These are phyloP conservation scores for Telmatochromis bifrenatus DNA, from an alignment of 2,113 vertebrate genomes.

Conservation along the genomic window DNA sequence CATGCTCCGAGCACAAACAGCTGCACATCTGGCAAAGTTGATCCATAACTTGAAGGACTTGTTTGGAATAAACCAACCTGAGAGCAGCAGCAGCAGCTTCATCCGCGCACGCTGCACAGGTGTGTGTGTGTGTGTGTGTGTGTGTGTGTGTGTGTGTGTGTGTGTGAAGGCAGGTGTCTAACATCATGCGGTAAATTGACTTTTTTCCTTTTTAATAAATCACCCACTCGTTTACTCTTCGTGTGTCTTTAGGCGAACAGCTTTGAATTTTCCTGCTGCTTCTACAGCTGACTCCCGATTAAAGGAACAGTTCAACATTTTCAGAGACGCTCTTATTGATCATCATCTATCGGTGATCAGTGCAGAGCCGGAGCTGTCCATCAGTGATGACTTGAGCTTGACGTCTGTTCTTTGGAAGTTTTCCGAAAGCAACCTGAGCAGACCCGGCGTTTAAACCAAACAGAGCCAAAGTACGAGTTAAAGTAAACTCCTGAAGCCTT, in stretches of 20 bases:
- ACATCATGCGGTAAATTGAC: background rate
- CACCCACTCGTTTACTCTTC: background rate
- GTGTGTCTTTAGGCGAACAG: background rate
- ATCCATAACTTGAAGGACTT: conserved; percentile 72
- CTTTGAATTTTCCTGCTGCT: background rate
- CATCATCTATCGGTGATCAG: background rate
- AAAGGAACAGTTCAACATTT: background rate
- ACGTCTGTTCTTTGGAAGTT: background rate
- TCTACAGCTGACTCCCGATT: background rate
- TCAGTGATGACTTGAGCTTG: background rate
- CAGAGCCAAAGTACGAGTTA: background rate
- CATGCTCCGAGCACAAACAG: conserved; percentile 35
- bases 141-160: background rate
- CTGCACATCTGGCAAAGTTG: conserved; percentile 68
- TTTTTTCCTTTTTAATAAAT: background rate
- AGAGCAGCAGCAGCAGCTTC: background rate
- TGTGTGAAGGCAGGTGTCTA: background rate
- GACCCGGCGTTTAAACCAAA: background rate
- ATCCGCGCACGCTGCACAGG: background rate
- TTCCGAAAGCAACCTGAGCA: background rate
- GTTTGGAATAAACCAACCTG: background rate
- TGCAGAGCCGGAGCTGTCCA: background rate
- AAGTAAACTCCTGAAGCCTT: background rate
- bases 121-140: background rate
- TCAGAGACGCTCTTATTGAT: background rate